Evolutionary conservation across 2,888 invertebrate species (phyloP), one percentile per base, ranked within the genome.

Genomic region (Theretra japonica): DNA sequence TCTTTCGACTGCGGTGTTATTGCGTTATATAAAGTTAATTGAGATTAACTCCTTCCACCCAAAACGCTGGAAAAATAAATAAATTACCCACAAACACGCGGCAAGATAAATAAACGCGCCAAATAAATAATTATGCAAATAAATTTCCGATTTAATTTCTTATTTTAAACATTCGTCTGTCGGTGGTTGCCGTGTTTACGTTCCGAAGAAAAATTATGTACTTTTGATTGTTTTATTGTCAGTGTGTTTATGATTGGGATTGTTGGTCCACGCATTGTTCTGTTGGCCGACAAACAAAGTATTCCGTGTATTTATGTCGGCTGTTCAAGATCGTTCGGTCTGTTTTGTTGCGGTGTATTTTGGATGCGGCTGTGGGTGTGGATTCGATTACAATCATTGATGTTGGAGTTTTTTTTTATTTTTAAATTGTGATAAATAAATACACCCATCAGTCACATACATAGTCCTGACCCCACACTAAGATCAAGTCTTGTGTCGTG

Each of bases 201-300:
- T 70, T 57, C 6, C 30, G 23, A 57, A 58, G 30, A 30, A 17
- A 58, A 58, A 58, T 70, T 70, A 70, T 58, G 69, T 70, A 57
- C 56, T 70, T 70, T 70, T 70, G 57, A 70, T 70, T 70, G 69
- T 70, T 70, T 70, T 70, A 70, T 70, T 70, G 57, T 70, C 41
- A 57, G 58, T 57, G 7, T 70, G 69, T 70, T 70, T 70, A 70
- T 57, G 23, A 70, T 70, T 65, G 23, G 65, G 65, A 65, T 65
- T 65, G 65, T 65, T 65, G 6, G 28, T 28, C 30, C 60, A 60
- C 60, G 48, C 65, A 65, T 65, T 48, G 65, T 65, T 41, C 65
- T 65, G 65, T 65, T 65, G 65, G 65, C 62, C 62, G 62, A 65
- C 62, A 65, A 65, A 65, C 41, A 41, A n/a, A 19, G 19, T n/a